Base-by-base conservation (phyloP, 2,113 vertebrate genomes). In the Embiotoca jacksoni region DNA sequence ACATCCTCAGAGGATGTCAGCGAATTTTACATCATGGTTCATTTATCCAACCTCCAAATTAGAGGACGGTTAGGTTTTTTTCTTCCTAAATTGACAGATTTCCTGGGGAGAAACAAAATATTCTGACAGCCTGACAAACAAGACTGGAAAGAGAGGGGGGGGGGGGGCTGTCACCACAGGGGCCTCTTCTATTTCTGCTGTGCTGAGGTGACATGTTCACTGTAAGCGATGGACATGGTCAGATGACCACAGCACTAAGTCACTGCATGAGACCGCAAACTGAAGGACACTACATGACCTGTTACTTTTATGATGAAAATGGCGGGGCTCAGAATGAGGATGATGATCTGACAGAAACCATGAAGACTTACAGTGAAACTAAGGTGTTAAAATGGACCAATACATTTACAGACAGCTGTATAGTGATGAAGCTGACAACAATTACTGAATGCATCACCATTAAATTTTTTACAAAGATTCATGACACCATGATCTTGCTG, bases 81-180 rank as follows among this genome's bases (percentile, higher is more conserved):
- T 52, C 44, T 80, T 75, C 67, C 56, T 30, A 3, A 10, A 53
- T 52, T 63, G 59, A 39, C 60, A 88, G 68, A 66, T 71, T 72
- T 56, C 67, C 67, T 58, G 0, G 49, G 54, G 46, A 62, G 31
- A 80, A 80, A 70, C 50, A 55, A 65, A 65, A 79, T 60, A 79
- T 36, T 68, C 56, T 78, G 85, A 89, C 86, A 80, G 67, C 64
- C 47, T 68, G 61, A 80, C 56, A 78, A 86, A 90, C 66, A 63
- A 71, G 32, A 58, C 87, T 65, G 75, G 73, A 88, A 75, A 66
- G 69, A 61, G 54, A 71, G 23, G 23, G 23, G 23, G 23, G 23
- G 23, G 23, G 23, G 23, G 61, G 66, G 74, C 72, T 72, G 78
- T 64, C 65, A 16, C 64, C 57, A 70, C 80, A 78, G 77, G 72